phyloP scores from a whole-genome alignment of 1,140 invertebrate species.

The Anadara kagoshimensis region DNA sequence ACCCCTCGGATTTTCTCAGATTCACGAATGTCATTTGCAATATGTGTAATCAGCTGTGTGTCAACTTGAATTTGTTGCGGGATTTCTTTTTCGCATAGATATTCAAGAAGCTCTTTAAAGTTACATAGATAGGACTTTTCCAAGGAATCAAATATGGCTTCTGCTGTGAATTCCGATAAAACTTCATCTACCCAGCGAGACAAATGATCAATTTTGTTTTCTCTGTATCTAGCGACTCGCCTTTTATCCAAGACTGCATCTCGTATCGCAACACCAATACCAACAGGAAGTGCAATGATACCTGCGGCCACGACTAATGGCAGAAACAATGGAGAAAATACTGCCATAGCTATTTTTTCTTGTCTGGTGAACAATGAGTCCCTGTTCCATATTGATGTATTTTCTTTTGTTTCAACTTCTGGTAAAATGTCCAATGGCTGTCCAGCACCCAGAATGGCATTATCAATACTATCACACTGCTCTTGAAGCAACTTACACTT shows the following conservation, averaged over 20 bases:
- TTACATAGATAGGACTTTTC: constrained; percentile 34
- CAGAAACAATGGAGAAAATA: constrained; percentile 47
- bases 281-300: constrained; percentile 41
- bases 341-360: constrained; percentile 43
- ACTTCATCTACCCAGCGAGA: constrained; percentile 33
- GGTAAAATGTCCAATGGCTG: constrained; percentile 7
- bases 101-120: constrained; percentile 35
- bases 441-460: constrained; percentile 18
- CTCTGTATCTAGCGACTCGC: constrained; percentile 17
- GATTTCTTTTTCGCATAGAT: constrained; percentile 43
- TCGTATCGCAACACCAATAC: constrained; percentile 39
- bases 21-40: constrained; percentile 38
- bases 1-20: constrained; percentile 31
- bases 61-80: constrained; percentile 47
- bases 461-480: constrained; percentile 37
- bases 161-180: constrained; percentile 20
- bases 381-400: not conserved
- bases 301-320: constrained; percentile 43
- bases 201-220: constrained; percentile 40
- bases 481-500: constrained; percentile 40
- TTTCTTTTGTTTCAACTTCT: not conserved
- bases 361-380: constrained; percentile 39
- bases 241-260: constrained; percentile 22
- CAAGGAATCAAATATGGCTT: constrained; percentile 27
- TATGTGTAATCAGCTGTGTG: constrained; percentile 31